A percentile compares a stretch with the other conserved stretches of the same genome.
phyloP scores from a whole-genome alignment of 2,113 vertebrate genomes.

The Larimichthys polyactis region DNA sequence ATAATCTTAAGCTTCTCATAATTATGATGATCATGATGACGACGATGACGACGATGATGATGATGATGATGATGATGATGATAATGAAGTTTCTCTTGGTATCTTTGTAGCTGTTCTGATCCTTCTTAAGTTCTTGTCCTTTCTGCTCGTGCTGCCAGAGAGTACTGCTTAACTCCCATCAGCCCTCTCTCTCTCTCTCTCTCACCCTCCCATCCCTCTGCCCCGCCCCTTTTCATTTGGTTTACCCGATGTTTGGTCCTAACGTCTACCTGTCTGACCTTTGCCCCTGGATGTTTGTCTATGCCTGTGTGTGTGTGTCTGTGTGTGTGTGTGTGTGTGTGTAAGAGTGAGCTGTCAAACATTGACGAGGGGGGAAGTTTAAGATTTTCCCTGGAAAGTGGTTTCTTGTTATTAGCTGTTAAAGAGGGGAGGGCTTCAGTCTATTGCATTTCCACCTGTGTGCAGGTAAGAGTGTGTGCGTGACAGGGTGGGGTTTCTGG shows the following conservation, averaged over 20 bases:
- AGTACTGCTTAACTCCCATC: constrained; percentile 73
- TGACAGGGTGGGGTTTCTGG: constrained; percentile 17
- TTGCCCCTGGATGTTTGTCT: constrained; percentile 55
- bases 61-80: constrained; percentile 71
- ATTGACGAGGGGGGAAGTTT: constrained; percentile 42
- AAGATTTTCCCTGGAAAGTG: constrained; percentile 47
- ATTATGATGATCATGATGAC: constrained; percentile 77
- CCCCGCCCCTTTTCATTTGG: constrained; percentile 52
- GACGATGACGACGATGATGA: constrained; percentile 60
- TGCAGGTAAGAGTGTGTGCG: not conserved
- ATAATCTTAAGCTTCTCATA: constrained; percentile 82
- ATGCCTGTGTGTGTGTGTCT: constrained; percentile 4
- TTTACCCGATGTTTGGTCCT: constrained; percentile 62
- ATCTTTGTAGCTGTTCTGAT: constrained; percentile 86
- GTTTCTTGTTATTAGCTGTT: constrained; percentile 45
- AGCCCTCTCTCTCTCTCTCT: not conserved
- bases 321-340: constrained; percentile 9
- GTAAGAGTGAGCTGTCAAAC: constrained; percentile 36
- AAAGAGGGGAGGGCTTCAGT: constrained; percentile 6
- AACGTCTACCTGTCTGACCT: constrained; percentile 65
- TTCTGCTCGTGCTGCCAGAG: constrained; percentile 82
- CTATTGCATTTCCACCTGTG: constrained; percentile 36
- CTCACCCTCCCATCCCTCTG: no score
- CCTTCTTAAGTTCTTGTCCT: constrained; percentile 80
- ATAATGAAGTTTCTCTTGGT: constrained; percentile 85